Evolutionary conservation across 2,113 vertebrate species (phyloP).

Genomic region (Protobothrops flavoviridis): DNA sequence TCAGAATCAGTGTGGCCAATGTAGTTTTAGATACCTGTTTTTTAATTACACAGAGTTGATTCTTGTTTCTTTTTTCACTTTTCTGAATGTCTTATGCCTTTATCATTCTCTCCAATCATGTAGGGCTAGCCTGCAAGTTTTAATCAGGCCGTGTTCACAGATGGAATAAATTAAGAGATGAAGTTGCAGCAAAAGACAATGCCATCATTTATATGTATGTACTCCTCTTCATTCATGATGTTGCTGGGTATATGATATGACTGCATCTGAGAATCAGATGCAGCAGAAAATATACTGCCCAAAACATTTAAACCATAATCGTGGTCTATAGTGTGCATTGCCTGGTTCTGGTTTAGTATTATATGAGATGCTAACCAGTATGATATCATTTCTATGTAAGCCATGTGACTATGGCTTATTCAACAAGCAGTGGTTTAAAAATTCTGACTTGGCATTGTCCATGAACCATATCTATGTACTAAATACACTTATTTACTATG

Average conservation of each 20-base stretch:
- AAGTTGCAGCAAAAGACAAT: background rate
- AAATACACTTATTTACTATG: background rate
- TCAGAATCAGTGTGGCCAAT: background rate
- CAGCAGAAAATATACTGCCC: background rate
- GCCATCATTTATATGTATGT: background rate
- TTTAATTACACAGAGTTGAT: background rate
- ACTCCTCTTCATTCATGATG: background rate
- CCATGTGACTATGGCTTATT: background rate
- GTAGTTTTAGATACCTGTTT: background rate
- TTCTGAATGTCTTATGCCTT: background rate
- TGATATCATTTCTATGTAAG: background rate
- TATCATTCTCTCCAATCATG: background rate
- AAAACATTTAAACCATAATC: background rate
- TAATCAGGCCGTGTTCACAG: background rate
- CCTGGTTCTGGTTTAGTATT: background rate
- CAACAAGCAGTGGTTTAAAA: background rate
- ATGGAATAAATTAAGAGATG: background rate
- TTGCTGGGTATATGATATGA: background rate
- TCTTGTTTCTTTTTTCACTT: background rate
- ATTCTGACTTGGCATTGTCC: background rate
- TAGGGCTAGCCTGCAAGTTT: background rate
- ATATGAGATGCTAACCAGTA: background rate
- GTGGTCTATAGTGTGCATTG: background rate
- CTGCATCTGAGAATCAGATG: background rate
- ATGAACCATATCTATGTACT: background rate